Evolutionary conservation across 2,797 vertebrate genomes (phyloP), one percentile per base, ranked within the genome.

Genomic region (Periophthalmus magnuspinnatus): DNA sequence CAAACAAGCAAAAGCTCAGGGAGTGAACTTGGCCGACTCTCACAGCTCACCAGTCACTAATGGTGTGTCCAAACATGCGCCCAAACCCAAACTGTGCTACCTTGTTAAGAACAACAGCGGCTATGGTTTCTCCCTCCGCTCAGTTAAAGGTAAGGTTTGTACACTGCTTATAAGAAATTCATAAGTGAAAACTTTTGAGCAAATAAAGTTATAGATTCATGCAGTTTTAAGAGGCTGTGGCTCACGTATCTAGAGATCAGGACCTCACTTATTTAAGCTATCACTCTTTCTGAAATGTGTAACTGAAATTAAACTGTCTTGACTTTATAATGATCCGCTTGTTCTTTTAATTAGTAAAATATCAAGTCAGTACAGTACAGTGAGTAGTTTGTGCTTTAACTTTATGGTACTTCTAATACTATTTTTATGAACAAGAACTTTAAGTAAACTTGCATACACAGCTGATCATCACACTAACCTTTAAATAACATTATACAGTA

Each of bases 71-170:
- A 72, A 78, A 24, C 19, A 68, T 0, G 22, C 6, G 65, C 84
- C 77, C 7, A 95, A 93, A 76, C 94, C 94, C 2, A 92, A 94
- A 76, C 92, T 99, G 65, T 98, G 97, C 92, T 97, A 95, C 80
- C 65, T 99, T 69, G 89, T 91, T 32, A 98, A 94, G 82, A 88
- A 93, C 60, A 90, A 81, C 32, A 78, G 79, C 6, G 88, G 90
- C 45, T 98, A 89, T 0, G 96, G 95, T 71, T 99, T 99, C 86
- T 97, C 96, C 28, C 70, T 99, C 60, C 94, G 93, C 85, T 93
- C 94, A 3, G 84, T 80, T 41, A 89, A 82, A 90, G 94, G 98
- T 97, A 72, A 94, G 93, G 59, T 19, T 19, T 59, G 8, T 16
- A 22, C 7, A 5, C 10, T 3, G 8, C 11, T 60, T 33, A 19